Conservation (phyloP, 1,140 invertebrate genomes). For the Scylla paramamosain region DNA sequence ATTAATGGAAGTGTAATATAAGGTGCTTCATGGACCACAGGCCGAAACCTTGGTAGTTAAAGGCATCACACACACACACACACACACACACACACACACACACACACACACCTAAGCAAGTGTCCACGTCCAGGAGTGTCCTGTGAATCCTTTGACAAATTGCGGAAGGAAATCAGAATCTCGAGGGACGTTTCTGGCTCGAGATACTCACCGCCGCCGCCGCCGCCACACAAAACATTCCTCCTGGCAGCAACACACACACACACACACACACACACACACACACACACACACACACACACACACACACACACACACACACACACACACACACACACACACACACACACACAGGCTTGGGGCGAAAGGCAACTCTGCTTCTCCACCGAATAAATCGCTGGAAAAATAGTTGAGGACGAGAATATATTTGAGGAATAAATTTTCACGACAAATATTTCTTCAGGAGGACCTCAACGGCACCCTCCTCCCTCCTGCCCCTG, state of each 20-base stretch:
- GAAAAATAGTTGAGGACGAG: constrained; percentile 13
- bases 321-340: constrained; percentile 8
- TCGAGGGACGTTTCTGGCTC: background rate
- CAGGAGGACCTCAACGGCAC: background rate
- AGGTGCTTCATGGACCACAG: background rate
- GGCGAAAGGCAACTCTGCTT: no score
- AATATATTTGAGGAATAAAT: constrained; percentile 15
- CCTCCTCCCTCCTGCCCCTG: background rate
- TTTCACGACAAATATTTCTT: constrained; percentile 23
- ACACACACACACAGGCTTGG: background rate
- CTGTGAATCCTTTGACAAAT: background rate
- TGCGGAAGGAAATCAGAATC: background rate
- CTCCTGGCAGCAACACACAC: background rate
- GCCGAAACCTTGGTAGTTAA: background rate
- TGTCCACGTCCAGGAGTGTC: background rate
- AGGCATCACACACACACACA: constrained; percentile 21
- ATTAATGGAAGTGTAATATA: background rate
- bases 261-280: constrained; percentile 17
- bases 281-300: background rate
- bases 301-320: constrained; percentile 3
- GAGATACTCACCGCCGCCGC: background rate
- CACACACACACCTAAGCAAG: constrained; percentile 4
- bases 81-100: constrained; percentile 20
- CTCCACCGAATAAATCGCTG: background rate
- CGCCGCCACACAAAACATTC: background rate